Percentiles rank a stretch among this genome's conserved stretches.
phyloP scores from a whole-genome alignment of 1,140 invertebrate species.

The Nephila pilipes region DNA sequence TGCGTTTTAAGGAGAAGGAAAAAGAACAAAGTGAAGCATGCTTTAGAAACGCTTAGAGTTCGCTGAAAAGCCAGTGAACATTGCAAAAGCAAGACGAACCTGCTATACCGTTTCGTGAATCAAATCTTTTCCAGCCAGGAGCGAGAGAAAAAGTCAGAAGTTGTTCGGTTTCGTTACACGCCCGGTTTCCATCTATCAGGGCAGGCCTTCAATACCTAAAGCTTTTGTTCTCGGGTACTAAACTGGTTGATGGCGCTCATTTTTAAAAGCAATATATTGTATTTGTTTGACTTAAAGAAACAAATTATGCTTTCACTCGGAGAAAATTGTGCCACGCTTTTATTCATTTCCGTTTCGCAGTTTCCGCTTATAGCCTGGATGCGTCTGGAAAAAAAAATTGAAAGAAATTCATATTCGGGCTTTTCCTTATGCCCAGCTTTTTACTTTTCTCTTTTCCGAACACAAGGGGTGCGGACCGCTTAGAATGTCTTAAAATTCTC shows the following conservation, averaged over 20 bases:
- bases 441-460: neutral
- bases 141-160: slow-evolving; percentile 3
- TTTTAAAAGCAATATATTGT: slow-evolving; percentile 64
- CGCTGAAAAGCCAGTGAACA: neutral
- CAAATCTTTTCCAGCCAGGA: slow-evolving; percentile 23
- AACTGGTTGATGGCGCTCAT: slow-evolving; percentile 31
- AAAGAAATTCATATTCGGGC: neutral
- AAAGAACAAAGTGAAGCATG: neutral
- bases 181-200: slow-evolving; percentile 27
- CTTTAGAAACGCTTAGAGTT: slow-evolving; percentile 10
- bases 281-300: slow-evolving; percentile 61
- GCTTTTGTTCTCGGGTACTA: neutral
- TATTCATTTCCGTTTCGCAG: slow-evolving; percentile 41
- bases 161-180: neutral
- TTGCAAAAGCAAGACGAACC: neutral
- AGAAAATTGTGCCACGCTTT: neutral
- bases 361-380: neutral
- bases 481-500: neutral
- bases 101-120: slow-evolving; percentile 13
- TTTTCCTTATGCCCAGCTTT: neutral
- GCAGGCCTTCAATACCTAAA: neutral
- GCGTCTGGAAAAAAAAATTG: neutral
- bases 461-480: neutral
- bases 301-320: slow-evolving; percentile 32
- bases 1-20: neutral